Conservation (phyloP, 2,797 vertebrate genomes). For the Rousettus madagascariensis region DNA sequence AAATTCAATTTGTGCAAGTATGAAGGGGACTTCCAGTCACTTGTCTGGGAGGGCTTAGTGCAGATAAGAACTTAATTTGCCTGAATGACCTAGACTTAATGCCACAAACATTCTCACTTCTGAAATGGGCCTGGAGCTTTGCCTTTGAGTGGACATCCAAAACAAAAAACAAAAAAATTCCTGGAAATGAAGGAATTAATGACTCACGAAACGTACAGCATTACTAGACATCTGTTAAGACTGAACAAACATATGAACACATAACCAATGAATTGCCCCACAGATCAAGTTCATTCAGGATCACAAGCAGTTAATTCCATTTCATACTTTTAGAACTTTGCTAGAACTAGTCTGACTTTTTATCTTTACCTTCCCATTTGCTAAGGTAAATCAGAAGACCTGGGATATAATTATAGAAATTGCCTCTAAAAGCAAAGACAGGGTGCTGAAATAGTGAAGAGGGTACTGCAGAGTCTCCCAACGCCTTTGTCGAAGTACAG, state of each 20-base stretch:
- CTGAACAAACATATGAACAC: background rate
- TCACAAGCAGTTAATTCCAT: background rate
- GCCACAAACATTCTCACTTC: slow-evolving; percentile 36
- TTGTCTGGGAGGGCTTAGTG: background rate
- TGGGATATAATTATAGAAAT: background rate
- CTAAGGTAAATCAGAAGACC: background rate
- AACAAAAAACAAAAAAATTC: background rate
- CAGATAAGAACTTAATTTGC: slow-evolving; percentile 62
- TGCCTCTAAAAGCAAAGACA: background rate
- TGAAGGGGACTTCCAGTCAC: background rate
- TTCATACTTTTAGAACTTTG: slow-evolving; percentile 5
- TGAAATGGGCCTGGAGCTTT: slow-evolving; percentile 23
- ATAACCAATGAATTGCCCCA: background rate
- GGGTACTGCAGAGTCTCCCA: background rate
- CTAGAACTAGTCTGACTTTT: background rate
- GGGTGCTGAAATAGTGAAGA: background rate
- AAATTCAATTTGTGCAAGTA: slow-evolving; percentile 36
- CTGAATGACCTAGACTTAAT: slow-evolving; percentile 44
- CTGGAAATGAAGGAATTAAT: slow-evolving; percentile 44
- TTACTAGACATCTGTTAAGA: background rate
- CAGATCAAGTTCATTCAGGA: slow-evolving; percentile 2
- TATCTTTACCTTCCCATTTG: background rate
- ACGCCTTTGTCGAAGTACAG: background rate
- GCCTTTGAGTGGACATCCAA: background rate
- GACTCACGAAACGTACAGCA: background rate